These are phyloP conservation scores for Belgica antarctica DNA, from an alignment of 2,888 invertebrate genomes.

Conservation along the genomic window DNA sequence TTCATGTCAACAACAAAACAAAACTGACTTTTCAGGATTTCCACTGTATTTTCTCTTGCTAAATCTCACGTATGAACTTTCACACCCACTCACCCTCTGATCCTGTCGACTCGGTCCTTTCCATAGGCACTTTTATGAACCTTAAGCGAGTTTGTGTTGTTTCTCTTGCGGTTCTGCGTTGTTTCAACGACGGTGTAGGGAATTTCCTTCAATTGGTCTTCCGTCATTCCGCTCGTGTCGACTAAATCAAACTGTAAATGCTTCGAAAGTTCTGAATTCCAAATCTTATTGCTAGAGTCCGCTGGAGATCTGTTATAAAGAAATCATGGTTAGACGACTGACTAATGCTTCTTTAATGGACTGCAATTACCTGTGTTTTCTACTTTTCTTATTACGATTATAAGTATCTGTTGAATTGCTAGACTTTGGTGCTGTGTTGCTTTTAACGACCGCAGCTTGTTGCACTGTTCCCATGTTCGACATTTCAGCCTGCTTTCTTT, in stretches of 20 bases:
- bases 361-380: conserved; percentile 60
- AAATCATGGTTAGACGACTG: not conserved
- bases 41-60: too few relatives aligned
- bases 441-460: conserved; percentile 68
- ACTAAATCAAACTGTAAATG: conserved; percentile 85
- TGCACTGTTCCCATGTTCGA: conserved; percentile 60
- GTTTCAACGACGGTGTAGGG: conserved; percentile 86
- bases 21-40: too few relatives aligned
- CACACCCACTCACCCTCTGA: conserved; percentile 54
- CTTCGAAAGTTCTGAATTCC: conserved; percentile 75
- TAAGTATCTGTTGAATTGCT: conserved; percentile 42
- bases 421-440: conserved; percentile 56
- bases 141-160: conserved; percentile 53
- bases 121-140: conserved; percentile 53
- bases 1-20: too few relatives aligned
- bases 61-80: not conserved
- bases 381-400: conserved; percentile 51
- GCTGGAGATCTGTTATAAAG: conserved; percentile 63
- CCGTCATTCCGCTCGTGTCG: conserved; percentile 85
- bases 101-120: conserved; percentile 55
- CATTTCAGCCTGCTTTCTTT: conserved; percentile 67
- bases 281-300: conserved; percentile 67
- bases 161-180: conserved; percentile 49
- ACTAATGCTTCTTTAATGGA: not conserved
- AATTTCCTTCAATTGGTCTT: conserved; percentile 80